Evolutionary conservation across 2,113 vertebrate species (phyloP).

Genomic region (Sceloporus undulatus): DNA sequence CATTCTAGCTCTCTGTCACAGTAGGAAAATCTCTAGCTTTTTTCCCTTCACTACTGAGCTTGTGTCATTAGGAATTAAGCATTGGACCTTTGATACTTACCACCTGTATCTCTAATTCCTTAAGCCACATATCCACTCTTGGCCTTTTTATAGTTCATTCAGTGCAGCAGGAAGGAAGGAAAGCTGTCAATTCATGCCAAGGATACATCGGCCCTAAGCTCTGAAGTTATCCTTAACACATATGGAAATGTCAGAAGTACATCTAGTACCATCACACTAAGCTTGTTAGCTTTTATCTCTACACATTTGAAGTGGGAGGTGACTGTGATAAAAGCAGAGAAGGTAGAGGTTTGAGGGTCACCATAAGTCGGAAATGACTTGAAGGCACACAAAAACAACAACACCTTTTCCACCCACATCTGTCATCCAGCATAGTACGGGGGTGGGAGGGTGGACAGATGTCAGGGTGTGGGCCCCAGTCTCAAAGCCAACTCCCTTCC

Average conservation of each 20-base stretch:
- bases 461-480: too few species aligned
- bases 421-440: too few species aligned
- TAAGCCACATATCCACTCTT: slow-evolving; percentile 58
- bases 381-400: too few species aligned
- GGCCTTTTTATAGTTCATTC: slow-evolving; percentile 61
- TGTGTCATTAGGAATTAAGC: slow-evolving; percentile 64
- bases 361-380: too few species aligned
- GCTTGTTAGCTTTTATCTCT: slow-evolving; percentile 25
- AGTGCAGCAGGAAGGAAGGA: slow-evolving; percentile 40
- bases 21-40: slow-evolving; percentile 50
- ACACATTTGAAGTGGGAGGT: background rate
- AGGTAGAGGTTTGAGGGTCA: background rate
- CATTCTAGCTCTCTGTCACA: slow-evolving; percentile 58
- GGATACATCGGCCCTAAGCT: background rate
- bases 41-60: slow-evolving; percentile 4
- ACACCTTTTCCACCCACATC: too few species aligned
- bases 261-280: background rate
- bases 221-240: slow-evolving; percentile 29
- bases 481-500: too few species aligned
- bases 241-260: slow-evolving; percentile 12
- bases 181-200: slow-evolving; percentile 10
- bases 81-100: slow-evolving; percentile 54
- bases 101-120: slow-evolving; percentile 62
- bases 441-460: too few species aligned
- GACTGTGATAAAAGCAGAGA: background rate